Evolutionary conservation across 2,888 invertebrate species (phyloP), one percentile per base, ranked within the genome.

Genomic region (Zele albiditarsus): DNA sequence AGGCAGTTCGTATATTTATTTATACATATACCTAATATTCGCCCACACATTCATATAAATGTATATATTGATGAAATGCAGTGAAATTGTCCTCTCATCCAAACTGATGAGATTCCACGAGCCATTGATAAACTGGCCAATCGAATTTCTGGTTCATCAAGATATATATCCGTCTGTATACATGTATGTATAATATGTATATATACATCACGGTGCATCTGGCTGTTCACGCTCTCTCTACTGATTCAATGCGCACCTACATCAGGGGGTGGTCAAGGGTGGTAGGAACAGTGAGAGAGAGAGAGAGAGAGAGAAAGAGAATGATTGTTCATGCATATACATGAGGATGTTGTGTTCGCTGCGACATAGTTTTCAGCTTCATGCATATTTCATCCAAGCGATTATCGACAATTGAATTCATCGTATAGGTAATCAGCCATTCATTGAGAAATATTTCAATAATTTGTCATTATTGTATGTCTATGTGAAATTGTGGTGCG

Each of bases 371-470:
- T 74, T 70, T 53, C 57, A 74, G 62, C 38, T 70, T 66, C 57
- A 70, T 74, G 28, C 70, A 70, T 74, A 65, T 70, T 70, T 57
- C 66, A 74, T 53, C 10, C 25, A 28, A 70, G 16, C 65, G 74
- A 74, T 70, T 74, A 70, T 70, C 46, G 58, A 57, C 38, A 53
- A 74, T 74, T 74, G 57, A 31, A 68, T 67, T 68, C 23, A 38
- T 60, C 63, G 20, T 23, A 42, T 57, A 46, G 46, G 12, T 62
- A 70, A 70, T 70, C 74, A 70, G 16, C 20, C 57, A 42, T 65
- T 60, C 20, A 71, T 71, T 71, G 71, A 60, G 23, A 62, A 71
- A 62, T 62, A 71, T 62, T 60, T 27, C 71, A 49, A 62, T 71
- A 71, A 62, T 71, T 62, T 71, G 70, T 42, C 60, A n/a, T 6